phyloP scores from a whole-genome alignment of 2,113 vertebrate species.

The Macroglossus sobrinus region DNA sequence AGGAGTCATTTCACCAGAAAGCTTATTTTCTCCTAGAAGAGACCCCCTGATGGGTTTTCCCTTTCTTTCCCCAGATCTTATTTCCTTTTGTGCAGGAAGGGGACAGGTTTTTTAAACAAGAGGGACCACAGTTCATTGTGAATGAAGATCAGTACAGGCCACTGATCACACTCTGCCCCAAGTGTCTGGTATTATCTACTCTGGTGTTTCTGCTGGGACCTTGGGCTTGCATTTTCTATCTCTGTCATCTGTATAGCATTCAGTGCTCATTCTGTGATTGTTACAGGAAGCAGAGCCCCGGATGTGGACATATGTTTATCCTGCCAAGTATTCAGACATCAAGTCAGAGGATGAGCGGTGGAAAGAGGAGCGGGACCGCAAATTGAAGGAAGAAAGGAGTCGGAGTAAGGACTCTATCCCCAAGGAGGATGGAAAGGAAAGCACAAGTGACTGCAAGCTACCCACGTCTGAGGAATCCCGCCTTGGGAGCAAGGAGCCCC shows the following conservation, averaged over 20 bases:
- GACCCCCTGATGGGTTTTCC: not conserved
- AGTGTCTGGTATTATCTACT: not conserved
- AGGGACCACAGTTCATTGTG: not conserved
- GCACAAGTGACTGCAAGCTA: constrained; percentile 86
- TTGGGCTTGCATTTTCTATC: not conserved
- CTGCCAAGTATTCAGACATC: constrained; percentile 92
- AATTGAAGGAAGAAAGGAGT: constrained; percentile 93
- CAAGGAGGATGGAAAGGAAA: constrained; percentile 95
- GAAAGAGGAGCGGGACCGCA: constrained; percentile 96
- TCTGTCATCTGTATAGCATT: not conserved
- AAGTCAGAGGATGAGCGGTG: constrained; percentile 91
- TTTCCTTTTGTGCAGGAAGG: not conserved
- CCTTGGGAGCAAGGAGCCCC: constrained; percentile 91
- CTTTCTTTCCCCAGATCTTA: not conserved
- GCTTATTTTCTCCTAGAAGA: not conserved
- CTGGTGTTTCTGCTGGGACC: not conserved
- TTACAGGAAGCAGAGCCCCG: constrained; percentile 88
- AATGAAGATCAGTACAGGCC: not conserved
- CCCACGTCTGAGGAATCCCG: constrained; percentile 90
- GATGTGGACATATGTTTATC: constrained; percentile 90
- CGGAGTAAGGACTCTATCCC: constrained; percentile 89
- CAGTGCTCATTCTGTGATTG: constrained; percentile 2
- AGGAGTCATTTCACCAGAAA: not conserved
- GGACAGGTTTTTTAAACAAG: not conserved
- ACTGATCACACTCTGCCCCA: not conserved